Evolutionary conservation across 92 coral and sea anemone genomes (phyloP), one percentile per base, ranked within the genome.

Genomic region (Palythoa grandis): DNA sequence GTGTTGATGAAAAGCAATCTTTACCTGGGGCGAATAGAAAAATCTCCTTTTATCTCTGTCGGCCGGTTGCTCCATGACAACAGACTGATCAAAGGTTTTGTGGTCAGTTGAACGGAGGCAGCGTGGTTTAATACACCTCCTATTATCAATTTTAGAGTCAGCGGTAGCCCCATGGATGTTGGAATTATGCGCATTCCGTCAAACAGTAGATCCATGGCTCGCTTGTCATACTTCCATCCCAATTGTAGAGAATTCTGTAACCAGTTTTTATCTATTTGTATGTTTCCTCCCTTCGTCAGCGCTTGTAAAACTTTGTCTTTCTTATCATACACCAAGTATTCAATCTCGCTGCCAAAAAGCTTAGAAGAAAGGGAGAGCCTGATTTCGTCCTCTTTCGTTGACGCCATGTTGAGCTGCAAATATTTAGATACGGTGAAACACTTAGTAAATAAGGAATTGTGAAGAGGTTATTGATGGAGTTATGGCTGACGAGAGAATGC

Each of bases 231-330:
- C 37, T 83, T 76, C 88, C 83, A 82, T 48, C 93, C 92, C 22
- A 88, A 78, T 15, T 20, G 50, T 8, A 90, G 87, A 14, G 87
- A 38, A 86, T 90, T 90, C n/a, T 79, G 53, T 82, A 85, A 86
- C 92, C 92, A 90, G 74, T 90, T 76, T 82, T 73, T 90, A 80
- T 90, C 92, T 11, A 86, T 4, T 65, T 74, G 86, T 2, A 90
- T 67, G 14, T 82, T 82, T 24, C 86, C 92, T n/a, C 86, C 92
- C 22, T 67, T 77, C 23, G 60, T 75, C 11, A 90, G 82, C 40
- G 75, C 72, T 63, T 86, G 84, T 57, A 90, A 48, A 43, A 75
- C 50, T 57, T 60, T 37, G 25, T 86, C 83, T n/a, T 80, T 19
- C 14, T 82, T 82, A 75, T 80, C 87, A 24, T 79, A 80, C 23